Conservation (phyloP, 1,140 invertebrate species). For the Macrotrachela quadricornifera region DNA sequence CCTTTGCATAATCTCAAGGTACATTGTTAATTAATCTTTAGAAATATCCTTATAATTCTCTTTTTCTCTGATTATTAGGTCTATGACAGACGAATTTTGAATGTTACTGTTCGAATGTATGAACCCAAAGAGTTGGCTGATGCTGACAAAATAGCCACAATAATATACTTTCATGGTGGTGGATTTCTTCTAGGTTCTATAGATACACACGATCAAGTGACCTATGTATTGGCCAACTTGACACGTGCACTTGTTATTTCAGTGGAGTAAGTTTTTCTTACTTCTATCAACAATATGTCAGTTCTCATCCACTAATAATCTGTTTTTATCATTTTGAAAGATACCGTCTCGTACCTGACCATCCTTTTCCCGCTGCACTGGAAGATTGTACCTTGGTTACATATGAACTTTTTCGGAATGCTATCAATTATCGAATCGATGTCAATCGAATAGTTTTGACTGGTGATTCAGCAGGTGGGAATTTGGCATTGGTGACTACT, state of each 20-base stretch:
- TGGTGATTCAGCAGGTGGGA: slow-evolving; percentile 7
- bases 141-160: not conserved
- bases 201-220: slow-evolving; percentile 5
- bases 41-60: too few relatives aligned
- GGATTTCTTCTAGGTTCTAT: slow-evolving; percentile 5
- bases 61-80: too few relatives aligned
- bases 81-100: not conserved
- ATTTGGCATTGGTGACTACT: not conserved
- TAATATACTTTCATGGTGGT: slow-evolving; percentile 4
- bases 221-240: slow-evolving; percentile 2
- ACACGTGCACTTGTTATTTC: slow-evolving; percentile 1
- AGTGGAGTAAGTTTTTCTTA: not conserved
- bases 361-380: not conserved
- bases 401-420: slow-evolving; percentile 1
- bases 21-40: too few relatives aligned
- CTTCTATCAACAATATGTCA: too few relatives aligned
- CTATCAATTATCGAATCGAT: slow-evolving; percentile 1
- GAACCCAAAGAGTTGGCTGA: not conserved
- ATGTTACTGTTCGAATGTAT: slow-evolving; percentile 1
- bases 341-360: not conserved
- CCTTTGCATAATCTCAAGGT: too few relatives aligned
- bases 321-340: too few relatives aligned
- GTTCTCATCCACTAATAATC: too few relatives aligned
- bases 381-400: not conserved
- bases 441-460: not conserved